These are phyloP conservation scores for Montipora capitata DNA, from an alignment of 92 coral and sea anemone genomes.

Conservation along the genomic window DNA sequence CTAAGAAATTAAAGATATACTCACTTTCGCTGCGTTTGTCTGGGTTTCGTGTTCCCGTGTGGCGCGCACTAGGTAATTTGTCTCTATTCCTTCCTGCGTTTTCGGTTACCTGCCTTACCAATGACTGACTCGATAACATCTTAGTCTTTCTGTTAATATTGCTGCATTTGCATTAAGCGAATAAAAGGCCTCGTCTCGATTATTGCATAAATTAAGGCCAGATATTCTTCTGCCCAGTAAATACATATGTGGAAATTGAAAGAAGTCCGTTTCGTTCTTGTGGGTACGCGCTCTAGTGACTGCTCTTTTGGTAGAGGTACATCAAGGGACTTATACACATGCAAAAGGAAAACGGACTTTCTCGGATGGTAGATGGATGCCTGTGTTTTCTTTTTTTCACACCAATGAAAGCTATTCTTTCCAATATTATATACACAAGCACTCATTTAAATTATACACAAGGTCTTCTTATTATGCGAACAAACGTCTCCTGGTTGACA, in stretches of 20 bases:
- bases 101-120: background rate
- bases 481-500: background rate
- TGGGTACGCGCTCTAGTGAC: background rate
- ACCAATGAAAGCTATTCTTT: background rate
- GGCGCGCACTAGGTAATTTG: background rate
- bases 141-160: background rate
- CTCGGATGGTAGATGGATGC: no score
- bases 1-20: no score
- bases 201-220: background rate
- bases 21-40: no score
- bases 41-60: no score
- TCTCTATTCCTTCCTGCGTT: background rate
- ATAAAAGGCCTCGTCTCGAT: background rate
- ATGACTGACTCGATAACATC: background rate
- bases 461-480: background rate
- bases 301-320: background rate
- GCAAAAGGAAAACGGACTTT: no score
- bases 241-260: background rate
- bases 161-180: slow-evolving; percentile 2
- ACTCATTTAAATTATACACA: background rate
- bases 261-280: background rate
- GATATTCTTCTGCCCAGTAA: background rate
- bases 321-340: no score
- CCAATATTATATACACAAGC: background rate
- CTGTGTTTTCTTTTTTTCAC: no score